These are phyloP conservation scores for Himantopus leucocephalus DNA, from an alignment of 2,113 vertebrate genomes.

Conservation along the genomic window DNA sequence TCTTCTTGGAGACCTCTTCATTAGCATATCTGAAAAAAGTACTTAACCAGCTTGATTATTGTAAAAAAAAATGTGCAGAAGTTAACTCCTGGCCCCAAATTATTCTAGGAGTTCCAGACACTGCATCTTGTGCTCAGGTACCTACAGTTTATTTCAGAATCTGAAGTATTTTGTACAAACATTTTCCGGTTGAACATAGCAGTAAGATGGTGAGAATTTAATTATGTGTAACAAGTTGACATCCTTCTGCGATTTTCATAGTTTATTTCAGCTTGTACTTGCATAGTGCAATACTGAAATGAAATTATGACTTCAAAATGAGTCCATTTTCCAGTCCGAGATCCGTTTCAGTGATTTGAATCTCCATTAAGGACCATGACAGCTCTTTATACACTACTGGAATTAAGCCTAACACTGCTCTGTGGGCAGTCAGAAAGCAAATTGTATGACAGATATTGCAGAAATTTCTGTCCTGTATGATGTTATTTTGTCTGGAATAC, in stretches of 20 bases:
- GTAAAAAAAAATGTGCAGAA: neutral
- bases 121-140: neutral
- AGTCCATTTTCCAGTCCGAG: neutral
- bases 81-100: neutral
- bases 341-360: neutral
- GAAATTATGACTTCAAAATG: neutral
- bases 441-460: neutral
- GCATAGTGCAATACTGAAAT: neutral
- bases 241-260: neutral
- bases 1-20: neutral
- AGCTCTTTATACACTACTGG: neutral
- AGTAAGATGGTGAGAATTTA: neutral
- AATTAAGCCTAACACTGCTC: neutral
- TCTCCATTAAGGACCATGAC: neutral
- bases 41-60: neutral
- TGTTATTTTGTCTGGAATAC: neutral
- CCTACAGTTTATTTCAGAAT: neutral
- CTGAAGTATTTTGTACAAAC: neutral
- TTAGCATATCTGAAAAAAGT: neutral
- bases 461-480: neutral
- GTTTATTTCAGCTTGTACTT: neutral
- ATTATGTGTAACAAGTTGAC: neutral
- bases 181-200: neutral
- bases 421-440: neutral
- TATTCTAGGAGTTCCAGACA: neutral